These are phyloP conservation scores for Lucifuga dentata DNA, from an alignment of 2,113 vertebrate species.

Conservation along the genomic window DNA sequence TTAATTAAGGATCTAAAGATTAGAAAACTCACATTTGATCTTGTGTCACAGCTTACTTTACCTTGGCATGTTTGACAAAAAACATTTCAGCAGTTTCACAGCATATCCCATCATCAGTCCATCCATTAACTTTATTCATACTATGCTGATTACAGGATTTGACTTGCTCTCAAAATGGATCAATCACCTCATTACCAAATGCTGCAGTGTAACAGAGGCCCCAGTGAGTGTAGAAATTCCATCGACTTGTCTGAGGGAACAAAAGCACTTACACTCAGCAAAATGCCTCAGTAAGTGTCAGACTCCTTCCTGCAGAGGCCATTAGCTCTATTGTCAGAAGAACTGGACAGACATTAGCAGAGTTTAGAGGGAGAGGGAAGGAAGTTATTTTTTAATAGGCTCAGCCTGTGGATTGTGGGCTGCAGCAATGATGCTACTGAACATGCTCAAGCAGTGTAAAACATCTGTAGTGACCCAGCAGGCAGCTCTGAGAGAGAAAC, in stretches of 20 bases:
- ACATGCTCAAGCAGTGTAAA: conserved; percentile 51
- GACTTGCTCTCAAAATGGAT: conserved; percentile 42
- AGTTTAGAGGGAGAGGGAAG: no score
- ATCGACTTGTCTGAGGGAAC: conserved; percentile 56
- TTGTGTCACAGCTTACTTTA: no score
- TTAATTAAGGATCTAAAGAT: no score
- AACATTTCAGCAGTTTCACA: no score
- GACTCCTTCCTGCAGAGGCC: conserved; percentile 52
- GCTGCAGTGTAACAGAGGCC: conserved; percentile 21
- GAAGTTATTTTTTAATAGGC: conserved; percentile 54
- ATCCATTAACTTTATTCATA: no score
- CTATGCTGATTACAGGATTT: no score
- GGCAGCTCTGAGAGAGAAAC: conserved; percentile 44
- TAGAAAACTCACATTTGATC: no score
- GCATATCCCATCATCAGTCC: no score
- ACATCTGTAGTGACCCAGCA: conserved; percentile 55
- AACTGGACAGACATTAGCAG: conserved; percentile 48
- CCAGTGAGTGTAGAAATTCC: conserved; percentile 19
- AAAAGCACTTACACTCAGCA: conserved; percentile 56
- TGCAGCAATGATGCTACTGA: conserved; percentile 56
- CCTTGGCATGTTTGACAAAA: no score
- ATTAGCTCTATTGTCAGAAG: conserved; percentile 71
- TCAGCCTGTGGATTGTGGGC: conserved; percentile 35
- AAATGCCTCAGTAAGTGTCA: conserved; percentile 45
- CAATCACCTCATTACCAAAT: conserved; percentile 35